Conservation (phyloP, 64 coral and sea anemone genomes). For the Montipora capricornis region DNA sequence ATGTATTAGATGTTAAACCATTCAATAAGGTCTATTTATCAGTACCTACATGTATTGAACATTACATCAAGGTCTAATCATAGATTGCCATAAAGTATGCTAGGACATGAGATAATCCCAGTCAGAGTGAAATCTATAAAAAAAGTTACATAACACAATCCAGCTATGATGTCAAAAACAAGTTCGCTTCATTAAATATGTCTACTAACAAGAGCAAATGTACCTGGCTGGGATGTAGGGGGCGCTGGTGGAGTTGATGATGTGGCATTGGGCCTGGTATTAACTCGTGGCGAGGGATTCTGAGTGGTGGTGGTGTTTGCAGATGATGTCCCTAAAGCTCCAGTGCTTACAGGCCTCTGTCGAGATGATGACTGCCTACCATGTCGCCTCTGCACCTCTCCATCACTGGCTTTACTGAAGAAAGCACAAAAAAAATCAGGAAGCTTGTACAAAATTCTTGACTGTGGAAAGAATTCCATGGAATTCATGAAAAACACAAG, state of each 20-base stretch:
- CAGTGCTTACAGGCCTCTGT: conserved; percentile 84
- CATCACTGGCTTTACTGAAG: conserved; percentile 57
- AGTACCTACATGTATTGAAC: too few species aligned
- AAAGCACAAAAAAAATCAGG: neutral
- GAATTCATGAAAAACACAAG: too few species aligned
- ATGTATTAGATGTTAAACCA: too few species aligned
- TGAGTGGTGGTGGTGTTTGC: conserved; percentile 16
- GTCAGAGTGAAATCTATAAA: too few species aligned
- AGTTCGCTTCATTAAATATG: neutral
- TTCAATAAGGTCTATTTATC: too few species aligned
- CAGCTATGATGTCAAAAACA: neutral
- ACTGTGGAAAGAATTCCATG: too few species aligned
- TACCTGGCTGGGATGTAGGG: conserved; percentile 5
- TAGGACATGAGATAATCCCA: too few species aligned
- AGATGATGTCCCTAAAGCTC: conserved; percentile 61
- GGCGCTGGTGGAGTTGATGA: conserved; percentile 28
- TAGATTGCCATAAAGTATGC: too few species aligned
- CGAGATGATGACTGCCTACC: conserved; percentile 55
- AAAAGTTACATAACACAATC: too few species aligned
- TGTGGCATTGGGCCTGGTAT: conserved; percentile 65
- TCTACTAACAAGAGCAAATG: neutral
- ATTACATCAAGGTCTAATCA: too few species aligned
- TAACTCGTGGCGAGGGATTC: conserved; percentile 56
- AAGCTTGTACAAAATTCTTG: neutral
- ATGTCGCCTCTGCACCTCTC: conserved; percentile 79